These are phyloP conservation scores for Falco punctatus DNA, from an alignment of 2,113 vertebrate genomes.

Conservation along the genomic window DNA sequence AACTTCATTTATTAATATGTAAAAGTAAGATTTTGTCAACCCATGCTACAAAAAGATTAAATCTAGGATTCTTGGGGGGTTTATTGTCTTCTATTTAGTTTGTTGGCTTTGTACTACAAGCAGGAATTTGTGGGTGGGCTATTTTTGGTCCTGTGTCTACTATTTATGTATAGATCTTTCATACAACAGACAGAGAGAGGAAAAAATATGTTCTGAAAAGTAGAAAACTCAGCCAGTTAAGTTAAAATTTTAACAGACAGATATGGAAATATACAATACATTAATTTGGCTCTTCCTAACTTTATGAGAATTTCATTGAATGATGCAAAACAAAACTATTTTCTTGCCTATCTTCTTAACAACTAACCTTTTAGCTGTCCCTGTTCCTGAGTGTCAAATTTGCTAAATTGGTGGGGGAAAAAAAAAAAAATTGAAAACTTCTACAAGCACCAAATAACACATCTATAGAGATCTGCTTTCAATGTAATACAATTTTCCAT, in stretches of 20 bases:
- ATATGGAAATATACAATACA: not conserved
- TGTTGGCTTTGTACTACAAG: not conserved
- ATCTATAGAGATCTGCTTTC: not conserved
- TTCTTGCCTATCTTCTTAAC: not conserved
- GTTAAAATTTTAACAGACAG: not conserved
- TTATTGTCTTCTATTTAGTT: accelerated
- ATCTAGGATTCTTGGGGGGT: not conserved
- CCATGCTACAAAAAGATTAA: accelerated
- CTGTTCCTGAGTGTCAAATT: not conserved
- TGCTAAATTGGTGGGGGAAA: not conserved
- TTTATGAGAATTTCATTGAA: not conserved
- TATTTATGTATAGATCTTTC: not conserved
- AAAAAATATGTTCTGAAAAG: not conserved
- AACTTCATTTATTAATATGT: not conserved
- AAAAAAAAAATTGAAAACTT: not conserved
- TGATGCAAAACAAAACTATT: not conserved
- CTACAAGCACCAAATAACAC: not conserved
- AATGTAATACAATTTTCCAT: not conserved
- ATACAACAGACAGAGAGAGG: not conserved
- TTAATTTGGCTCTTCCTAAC: not conserved
- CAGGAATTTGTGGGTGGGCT: not conserved
- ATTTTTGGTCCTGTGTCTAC: not conserved
- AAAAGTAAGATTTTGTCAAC: not conserved
- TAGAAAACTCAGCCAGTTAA: not conserved
- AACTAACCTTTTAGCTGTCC: accelerated